A percentile compares a stretch with the other conserved stretches of the same genome.
phyloP scores from a whole-genome alignment of 2,797 vertebrate species.

The Triplophysa bombifrons region DNA sequence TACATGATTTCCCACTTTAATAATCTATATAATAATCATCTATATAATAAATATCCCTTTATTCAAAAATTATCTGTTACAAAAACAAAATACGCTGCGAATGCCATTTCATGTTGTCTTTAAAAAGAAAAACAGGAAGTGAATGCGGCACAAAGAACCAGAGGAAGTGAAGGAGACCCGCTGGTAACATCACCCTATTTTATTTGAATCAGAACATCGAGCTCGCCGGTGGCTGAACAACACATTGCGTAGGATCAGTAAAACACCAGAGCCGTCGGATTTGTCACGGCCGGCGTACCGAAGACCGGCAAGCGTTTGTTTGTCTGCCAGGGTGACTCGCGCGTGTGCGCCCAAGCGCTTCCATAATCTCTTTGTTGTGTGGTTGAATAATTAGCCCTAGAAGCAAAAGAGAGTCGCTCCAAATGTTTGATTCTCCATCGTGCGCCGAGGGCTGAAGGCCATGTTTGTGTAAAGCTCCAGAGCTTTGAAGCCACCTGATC shows the following conservation, averaged over 20 bases:
- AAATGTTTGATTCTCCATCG: conserved; percentile 33
- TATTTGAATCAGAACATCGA: conserved; percentile 42
- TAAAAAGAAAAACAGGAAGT: conserved; percentile 6
- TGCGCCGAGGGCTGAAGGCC: conserved; percentile 44
- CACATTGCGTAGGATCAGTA: conserved; percentile 33
- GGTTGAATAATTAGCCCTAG: conserved; percentile 50
- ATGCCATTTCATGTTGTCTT: conserved; percentile 2
- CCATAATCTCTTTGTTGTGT: conserved; percentile 48
- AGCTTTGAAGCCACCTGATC: conserved; percentile 45
- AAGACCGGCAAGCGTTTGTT: conserved; percentile 28
- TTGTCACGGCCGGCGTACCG: conserved; percentile 20
- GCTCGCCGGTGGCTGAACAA: conserved; percentile 36
- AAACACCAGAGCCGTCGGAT: conserved; percentile 26
- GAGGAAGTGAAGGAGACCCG: conserved; percentile 32
- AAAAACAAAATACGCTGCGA: conserved; percentile 4
- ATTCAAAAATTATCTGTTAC: background rate
- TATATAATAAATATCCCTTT: background rate
- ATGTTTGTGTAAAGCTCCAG: conserved; percentile 38
- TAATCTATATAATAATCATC: background rate
- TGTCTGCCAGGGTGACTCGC: conserved; percentile 33
- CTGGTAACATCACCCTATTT: conserved; percentile 38
- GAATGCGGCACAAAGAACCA: conserved; percentile 11
- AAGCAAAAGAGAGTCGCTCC: conserved; percentile 33
- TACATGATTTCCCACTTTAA: background rate
- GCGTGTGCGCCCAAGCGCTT: conserved; percentile 2